Evolutionary conservation across 2,113 vertebrate genomes (phyloP).

Genomic region (Myiozetetes cayanensis): DNA sequence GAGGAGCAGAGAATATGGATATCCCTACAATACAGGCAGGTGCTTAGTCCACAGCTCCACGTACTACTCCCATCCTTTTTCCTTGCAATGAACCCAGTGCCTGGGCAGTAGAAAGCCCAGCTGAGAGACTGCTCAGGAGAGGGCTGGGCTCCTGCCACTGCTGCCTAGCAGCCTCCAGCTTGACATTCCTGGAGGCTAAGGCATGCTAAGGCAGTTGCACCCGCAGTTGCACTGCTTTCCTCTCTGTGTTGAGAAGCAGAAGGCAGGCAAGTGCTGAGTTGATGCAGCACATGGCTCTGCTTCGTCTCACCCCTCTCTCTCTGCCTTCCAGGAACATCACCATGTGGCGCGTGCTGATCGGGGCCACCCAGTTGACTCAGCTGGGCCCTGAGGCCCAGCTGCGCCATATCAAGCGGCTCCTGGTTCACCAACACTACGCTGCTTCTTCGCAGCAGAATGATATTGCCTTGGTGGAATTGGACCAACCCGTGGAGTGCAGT

Average conservation of each 20-base stretch:
- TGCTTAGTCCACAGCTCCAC: not conserved
- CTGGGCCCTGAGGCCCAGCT: not conserved
- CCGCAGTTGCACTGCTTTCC: not conserved
- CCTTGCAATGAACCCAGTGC: not conserved
- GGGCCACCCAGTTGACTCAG: not conserved
- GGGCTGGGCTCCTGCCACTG: not conserved
- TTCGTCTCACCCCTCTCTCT: not conserved
- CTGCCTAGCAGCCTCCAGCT: not conserved
- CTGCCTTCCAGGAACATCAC: not conserved
- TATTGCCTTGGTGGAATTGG: constrained; percentile 30
- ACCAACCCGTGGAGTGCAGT: not conserved
- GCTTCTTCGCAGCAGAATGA: not conserved
- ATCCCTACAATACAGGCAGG: too few species aligned
- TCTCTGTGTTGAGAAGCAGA: not conserved
- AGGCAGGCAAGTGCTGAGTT: not conserved
- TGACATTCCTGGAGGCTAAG: not conserved
- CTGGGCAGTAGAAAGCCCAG: not conserved
- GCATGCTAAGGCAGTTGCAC: rapidly evolving
- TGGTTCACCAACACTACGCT: not conserved
- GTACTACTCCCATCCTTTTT: not conserved
- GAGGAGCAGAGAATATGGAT: not conserved
- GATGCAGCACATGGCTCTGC: not conserved
- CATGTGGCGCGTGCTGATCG: not conserved
- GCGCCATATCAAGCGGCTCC: not conserved
- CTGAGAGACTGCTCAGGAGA: not conserved